Evolutionary conservation across 2,113 vertebrate species (phyloP).

Genomic region (Silurus asotus): DNA sequence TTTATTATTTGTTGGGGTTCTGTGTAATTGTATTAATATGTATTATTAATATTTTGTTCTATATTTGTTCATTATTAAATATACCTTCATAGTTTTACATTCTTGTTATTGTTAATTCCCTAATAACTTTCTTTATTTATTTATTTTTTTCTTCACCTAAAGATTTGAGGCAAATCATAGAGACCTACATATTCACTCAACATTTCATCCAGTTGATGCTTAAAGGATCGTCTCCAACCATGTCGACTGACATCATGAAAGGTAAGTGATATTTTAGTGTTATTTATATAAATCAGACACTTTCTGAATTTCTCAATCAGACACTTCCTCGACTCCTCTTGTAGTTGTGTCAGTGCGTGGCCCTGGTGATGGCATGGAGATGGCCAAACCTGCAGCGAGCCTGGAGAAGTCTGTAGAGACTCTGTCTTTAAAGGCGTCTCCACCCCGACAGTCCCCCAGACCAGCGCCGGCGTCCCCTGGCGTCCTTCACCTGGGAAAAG

Average conservation of each 20-base stretch:
- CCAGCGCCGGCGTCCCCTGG: constrained; percentile 68
- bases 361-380: constrained; percentile 98
- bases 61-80: background rate
- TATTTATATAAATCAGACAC: background rate
- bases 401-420: constrained; percentile 69
- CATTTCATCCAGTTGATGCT: background rate
- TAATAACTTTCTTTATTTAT: background rate
- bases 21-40: background rate
- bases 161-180: background rate
- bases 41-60: background rate
- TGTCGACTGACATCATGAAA: constrained; percentile 66
- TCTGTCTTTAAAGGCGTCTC: constrained; percentile 57
- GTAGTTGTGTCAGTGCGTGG: constrained; percentile 77
- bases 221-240: constrained; percentile 44
- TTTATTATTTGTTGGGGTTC: too few relatives aligned
- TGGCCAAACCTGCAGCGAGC: constrained; percentile 69
- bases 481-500: constrained; percentile 88
- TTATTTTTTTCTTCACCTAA: background rate
- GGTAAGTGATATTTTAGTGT: constrained; percentile 52
- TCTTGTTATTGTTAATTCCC: background rate
- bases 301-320: background rate
- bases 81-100: background rate
- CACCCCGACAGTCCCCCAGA: constrained; percentile 67
- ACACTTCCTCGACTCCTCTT: background rate
- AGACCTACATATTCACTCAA: background rate